A percentile compares a stretch with the other conserved stretches of the same genome.
Evolutionary conservation across 2,888 invertebrate species (phyloP).

Genomic region (Thymelicus acteon): DNA sequence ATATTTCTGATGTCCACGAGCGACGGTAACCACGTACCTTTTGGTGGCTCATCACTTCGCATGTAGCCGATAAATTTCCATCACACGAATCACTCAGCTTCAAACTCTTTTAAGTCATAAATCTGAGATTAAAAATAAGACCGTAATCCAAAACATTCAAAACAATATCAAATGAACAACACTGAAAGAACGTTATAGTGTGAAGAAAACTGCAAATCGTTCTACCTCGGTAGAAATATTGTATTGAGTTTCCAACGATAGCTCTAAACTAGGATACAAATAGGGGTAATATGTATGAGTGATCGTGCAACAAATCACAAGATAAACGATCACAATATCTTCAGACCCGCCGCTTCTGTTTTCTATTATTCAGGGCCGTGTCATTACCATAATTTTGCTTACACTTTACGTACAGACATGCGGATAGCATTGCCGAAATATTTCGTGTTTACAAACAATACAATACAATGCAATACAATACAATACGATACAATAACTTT

Average conservation of each 20-base stretch:
- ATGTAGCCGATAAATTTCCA: too few relatives aligned
- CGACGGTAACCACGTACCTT: too few relatives aligned
- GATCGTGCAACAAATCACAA: conserved; percentile 36
- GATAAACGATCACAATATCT: conserved; percentile 22
- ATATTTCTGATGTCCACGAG: too few relatives aligned
- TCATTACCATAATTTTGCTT: conserved; percentile 38
- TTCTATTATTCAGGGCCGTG: conserved; percentile 39
- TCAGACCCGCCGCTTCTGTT: conserved; percentile 26
- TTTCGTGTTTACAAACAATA: background rate
- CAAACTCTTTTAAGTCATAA: too few relatives aligned
- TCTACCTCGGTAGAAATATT: background rate
- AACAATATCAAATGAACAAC: background rate
- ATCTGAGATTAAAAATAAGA: too few relatives aligned
- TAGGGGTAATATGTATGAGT: conserved; percentile 18
- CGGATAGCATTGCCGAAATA: background rate
- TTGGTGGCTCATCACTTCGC: too few relatives aligned
- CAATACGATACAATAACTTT: background rate
- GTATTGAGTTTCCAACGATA: conserved; percentile 13
- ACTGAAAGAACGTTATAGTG: background rate
- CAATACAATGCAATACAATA: background rate
- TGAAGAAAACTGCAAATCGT: conserved; percentile 10
- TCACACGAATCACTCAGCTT: too few relatives aligned
- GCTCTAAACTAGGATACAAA: conserved; percentile 20
- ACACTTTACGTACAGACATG: conserved; percentile 34
- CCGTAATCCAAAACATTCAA: too few relatives aligned